A percentile compares a stretch with the other conserved stretches of the same genome.
phyloP scores from a whole-genome alignment of 1,140 invertebrate genomes.

The Trichomalopsis sarcophagae region DNA sequence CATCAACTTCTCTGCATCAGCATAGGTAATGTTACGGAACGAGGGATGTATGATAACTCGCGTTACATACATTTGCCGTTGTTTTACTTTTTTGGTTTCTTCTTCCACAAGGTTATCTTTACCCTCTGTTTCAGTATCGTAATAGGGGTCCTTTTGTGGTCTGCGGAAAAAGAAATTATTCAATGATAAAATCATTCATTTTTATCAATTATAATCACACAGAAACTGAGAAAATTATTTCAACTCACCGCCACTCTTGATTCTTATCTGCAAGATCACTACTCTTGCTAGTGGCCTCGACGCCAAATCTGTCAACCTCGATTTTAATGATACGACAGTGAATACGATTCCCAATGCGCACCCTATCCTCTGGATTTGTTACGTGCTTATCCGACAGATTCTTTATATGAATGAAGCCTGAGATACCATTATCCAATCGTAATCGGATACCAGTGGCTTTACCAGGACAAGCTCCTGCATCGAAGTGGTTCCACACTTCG shows the following conservation, averaged over 20 bases:
- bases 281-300: slow-evolving; percentile 94
- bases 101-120: slow-evolving; percentile 86
- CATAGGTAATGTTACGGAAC: slow-evolving; percentile 97
- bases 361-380: slow-evolving; percentile 93
- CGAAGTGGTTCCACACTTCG: slow-evolving; percentile 99
- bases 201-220: neutral
- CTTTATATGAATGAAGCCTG: slow-evolving; percentile 96
- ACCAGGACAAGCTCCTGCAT: slow-evolving; percentile 95
- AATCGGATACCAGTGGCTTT: slow-evolving; percentile 94
- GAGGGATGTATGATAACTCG: slow-evolving; percentile 98
- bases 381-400: slow-evolving; percentile 97
- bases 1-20: slow-evolving; percentile 94
- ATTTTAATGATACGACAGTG: slow-evolving; percentile 97
- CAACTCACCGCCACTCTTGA: slow-evolving; percentile 86
- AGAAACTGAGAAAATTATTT: neutral
- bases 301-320: slow-evolving; percentile 94
- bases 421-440: slow-evolving; percentile 94
- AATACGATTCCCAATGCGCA: slow-evolving; percentile 90
- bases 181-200: slow-evolving; percentile 3
- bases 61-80: slow-evolving; percentile 90
- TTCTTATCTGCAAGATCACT: slow-evolving; percentile 95
- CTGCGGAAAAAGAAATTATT: slow-evolving; percentile 69
- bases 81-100: slow-evolving; percentile 87
- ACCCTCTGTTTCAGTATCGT: slow-evolving; percentile 92
- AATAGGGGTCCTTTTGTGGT: slow-evolving; percentile 92